phyloP scores from a whole-genome alignment of 2,888 invertebrate genomes.

The Griposia aprilina region DNA sequence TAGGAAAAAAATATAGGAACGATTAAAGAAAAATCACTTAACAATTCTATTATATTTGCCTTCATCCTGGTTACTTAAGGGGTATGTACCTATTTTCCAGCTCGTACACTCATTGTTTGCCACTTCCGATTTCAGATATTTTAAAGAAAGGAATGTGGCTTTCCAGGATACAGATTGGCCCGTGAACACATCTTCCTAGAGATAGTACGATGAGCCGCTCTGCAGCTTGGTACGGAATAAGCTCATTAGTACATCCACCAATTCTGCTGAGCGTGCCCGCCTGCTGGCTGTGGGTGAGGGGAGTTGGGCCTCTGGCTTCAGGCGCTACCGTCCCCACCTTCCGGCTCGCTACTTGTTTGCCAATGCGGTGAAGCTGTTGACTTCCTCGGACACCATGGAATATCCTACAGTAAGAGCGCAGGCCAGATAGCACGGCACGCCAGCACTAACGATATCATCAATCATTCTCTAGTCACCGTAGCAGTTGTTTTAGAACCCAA shows the following conservation, averaged over 20 bases:
- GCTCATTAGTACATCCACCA: neutral
- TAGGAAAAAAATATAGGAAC: neutral
- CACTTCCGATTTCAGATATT: neutral
- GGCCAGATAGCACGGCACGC: neutral
- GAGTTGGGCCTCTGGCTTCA: neutral
- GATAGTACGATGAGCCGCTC: neutral
- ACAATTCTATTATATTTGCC: neutral
- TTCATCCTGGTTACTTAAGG: neutral
- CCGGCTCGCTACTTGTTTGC: neutral
- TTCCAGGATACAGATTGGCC: neutral
- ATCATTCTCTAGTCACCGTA: neutral
- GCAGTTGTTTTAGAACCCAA: neutral
- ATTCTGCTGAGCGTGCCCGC: neutral
- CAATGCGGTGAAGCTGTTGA: neutral
- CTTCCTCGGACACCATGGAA: neutral
- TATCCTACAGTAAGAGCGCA: neutral
- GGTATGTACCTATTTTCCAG: neutral
- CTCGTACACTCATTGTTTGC: neutral
- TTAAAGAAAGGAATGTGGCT: neutral
- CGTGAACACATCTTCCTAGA: neutral
- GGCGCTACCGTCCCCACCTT: neutral
- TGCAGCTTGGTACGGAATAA: neutral
- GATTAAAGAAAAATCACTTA: neutral
- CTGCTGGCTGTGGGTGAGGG: neutral
- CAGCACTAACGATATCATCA: neutral